Evolutionary conservation across 1,140 invertebrate genomes (phyloP), one percentile per base, ranked within the genome.

Genomic region (Achroia grisella): DNA sequence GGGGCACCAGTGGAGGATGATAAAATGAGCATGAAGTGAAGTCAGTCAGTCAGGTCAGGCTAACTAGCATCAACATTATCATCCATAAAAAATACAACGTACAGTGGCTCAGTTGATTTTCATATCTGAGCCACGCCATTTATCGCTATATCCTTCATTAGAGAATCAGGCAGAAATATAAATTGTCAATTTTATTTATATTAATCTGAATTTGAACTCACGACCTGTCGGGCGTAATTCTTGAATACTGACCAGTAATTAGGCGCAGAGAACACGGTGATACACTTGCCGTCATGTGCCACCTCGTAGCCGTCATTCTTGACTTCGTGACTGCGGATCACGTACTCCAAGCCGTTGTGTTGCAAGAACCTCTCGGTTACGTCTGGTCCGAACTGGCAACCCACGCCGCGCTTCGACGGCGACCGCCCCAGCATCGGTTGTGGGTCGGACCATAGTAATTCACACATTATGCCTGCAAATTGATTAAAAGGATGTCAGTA

Each of bases 371-470:
- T 88, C 51, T 93, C 86, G 0, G 98, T 99, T 1, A 99, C 93
- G 83, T 99, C 97, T 0, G 98, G 98, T 5, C 98, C 98, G 88
- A 99, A 99, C 84, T 99, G 98, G 61, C 97, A 93, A 12, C 98
- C 98, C 4, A 99, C 97, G 1, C 98, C 98, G 48, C 98, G 90
- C 86, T 99, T 99, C 54, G 97, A 98, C 0, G 96, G 94, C 0
- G 95, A 91, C 29, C 95, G 87, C 0, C 98, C 98, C 35, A 74
- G 65, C 76, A 93, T 91, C 6, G 93, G 91, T 76, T 99, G 97
- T 0, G 98, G 98, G 88, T 99, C 98, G 0, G 97, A 98, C 98
- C 98, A 99, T 6, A 99, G 87, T 39, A 99, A 85, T 76, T 99
- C 98, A 77, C 97, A 99, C 98, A 99, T 99, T 30, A 95, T 86